Evolutionary conservation across 2,888 invertebrate species (phyloP), one percentile per base, ranked within the genome.

Genomic region (Dioctria rufipes): DNA sequence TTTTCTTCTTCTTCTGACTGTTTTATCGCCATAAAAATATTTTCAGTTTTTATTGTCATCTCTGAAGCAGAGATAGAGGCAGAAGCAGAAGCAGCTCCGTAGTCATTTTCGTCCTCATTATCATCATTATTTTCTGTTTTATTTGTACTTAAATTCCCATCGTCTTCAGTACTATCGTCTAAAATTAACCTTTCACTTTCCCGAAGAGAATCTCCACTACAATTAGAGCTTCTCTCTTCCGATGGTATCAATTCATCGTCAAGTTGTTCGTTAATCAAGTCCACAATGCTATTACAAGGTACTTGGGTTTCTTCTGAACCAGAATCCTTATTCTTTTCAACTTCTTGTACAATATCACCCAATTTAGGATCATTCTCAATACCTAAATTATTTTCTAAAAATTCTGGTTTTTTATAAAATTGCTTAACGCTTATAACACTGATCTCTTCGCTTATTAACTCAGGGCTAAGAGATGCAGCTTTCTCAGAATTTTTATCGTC

Each of bases 311-410:
- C 54, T 66, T 66, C 37, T 49, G 11, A 3, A 1, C 51, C 49
- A 37, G 11, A 11, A 4, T 51, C 80, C 8, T 25, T 40, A 25
- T 9, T 58, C 40, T 80, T 73, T 8, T 82, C 80, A 40, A 83
- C 82, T 79, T 84, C 87, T 82, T 89, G 89, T 0, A 89, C 88
- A 80, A 89, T 88, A 82, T 88, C 89, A 5, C 89, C 88, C 58
- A 89, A 81, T 81, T 89, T 89, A 0, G 89, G 89, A 85, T 89
- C 89, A 81, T 89, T 86, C 80, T 89, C 89, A 69, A 89, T 89
- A 40, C 89, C 89, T 80, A 88, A 83, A 83, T 89, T 89, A 81
- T 89, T 89, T 83, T 88, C 89, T 40, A 89, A 83, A 80, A 89
- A 89, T 81, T 88, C 87, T 4, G 89, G 88, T 81, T 89, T 88